These are phyloP conservation scores for Arvicola amphibius DNA, from an alignment of 2,797 vertebrate species.

Conservation along the genomic window DNA sequence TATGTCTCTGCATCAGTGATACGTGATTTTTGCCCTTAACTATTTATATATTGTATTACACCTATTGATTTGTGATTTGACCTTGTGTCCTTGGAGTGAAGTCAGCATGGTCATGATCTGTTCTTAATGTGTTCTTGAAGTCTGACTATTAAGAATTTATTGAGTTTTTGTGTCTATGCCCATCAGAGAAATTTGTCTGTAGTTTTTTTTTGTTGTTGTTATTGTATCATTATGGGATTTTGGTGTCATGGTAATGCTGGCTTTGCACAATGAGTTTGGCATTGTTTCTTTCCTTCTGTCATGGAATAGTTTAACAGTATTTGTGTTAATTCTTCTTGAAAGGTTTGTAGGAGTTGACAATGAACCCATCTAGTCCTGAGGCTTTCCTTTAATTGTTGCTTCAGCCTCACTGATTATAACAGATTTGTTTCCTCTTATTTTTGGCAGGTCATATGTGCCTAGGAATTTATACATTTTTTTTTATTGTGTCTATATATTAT, in stretches of 20 bases:
- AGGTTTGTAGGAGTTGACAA: not conserved
- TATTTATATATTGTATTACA: not conserved
- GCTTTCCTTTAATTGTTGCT: not conserved
- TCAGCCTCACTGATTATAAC: not conserved
- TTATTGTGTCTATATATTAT: not conserved
- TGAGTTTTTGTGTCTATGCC: not conserved
- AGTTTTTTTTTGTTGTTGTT: not conserved
- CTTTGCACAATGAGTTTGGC: not conserved
- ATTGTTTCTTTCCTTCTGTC: not conserved
- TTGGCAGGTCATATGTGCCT: not conserved
- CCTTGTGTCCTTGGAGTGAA: not conserved
- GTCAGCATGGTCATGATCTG: not conserved
- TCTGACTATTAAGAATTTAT: not conserved
- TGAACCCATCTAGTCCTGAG: not conserved
- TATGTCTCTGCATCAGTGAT: not conserved
- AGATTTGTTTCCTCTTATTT: not conserved
- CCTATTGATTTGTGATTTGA: not conserved
- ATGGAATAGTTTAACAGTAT: not conserved
- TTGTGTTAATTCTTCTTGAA: not conserved
- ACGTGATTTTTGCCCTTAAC: not conserved
- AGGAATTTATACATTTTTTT: not conserved
- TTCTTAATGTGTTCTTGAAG: not conserved
- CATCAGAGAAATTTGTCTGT: not conserved
- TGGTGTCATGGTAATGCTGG: not conserved
- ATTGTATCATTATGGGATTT: not conserved